Evolutionary conservation across 1,140 invertebrate species (phyloP).

Genomic region (Holotrichia oblita): DNA sequence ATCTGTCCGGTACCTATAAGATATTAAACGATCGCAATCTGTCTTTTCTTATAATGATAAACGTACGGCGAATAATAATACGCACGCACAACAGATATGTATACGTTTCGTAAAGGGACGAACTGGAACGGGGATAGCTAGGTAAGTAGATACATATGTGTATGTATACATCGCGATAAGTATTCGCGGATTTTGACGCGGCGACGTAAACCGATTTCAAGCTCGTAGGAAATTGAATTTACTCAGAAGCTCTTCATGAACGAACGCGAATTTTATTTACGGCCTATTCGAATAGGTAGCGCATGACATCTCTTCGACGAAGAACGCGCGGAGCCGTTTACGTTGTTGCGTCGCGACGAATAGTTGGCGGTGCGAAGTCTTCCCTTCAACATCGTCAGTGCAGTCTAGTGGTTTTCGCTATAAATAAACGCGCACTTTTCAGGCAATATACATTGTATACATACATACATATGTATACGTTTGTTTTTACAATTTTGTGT

Average conservation of each 20-base stretch:
- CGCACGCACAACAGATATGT: neutral
- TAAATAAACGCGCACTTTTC: no score
- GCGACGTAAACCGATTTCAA: conserved; percentile 44
- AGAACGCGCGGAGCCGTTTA: neutral
- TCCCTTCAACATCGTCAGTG: neutral
- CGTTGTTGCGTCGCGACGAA: neutral
- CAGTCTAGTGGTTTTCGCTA: neutral
- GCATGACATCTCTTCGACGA: conserved; percentile 22
- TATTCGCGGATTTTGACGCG: conserved; percentile 55
- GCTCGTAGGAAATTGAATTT: conserved; percentile 31
- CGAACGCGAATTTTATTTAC: conserved; percentile 8
- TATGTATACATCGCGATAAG: neutral
- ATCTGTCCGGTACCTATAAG: neutral
- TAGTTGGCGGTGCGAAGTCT: neutral
- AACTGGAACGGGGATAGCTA: neutral
- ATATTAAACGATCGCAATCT: no score
- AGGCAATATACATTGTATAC: no score
- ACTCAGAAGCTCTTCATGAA: conserved; percentile 26
- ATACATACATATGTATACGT: no score
- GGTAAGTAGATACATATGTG: neutral
- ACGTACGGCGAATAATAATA: neutral
- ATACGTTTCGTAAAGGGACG: neutral
- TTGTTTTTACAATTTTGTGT: no score
- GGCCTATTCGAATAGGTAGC: neutral
- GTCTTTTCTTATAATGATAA: neutral